These are phyloP conservation scores for Platycheirus rosarum DNA, from an alignment of 2,888 invertebrate species.

Conservation along the genomic window DNA sequence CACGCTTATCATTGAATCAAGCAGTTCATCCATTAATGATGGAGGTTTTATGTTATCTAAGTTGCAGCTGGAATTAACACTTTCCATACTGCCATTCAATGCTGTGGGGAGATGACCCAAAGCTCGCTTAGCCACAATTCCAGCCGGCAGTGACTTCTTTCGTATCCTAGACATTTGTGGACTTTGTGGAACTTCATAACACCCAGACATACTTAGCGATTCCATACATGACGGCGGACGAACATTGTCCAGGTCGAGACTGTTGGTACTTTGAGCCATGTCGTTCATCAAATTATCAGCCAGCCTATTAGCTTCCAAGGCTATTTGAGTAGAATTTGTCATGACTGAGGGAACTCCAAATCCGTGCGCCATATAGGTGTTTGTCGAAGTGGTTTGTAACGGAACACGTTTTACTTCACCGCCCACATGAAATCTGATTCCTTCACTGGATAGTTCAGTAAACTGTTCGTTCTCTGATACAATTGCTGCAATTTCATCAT, in stretches of 20 bases:
- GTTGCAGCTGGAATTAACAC: constrained; percentile 85
- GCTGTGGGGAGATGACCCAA: constrained; percentile 82
- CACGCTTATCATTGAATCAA: constrained; percentile 93
- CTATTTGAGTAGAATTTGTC: constrained; percentile 88
- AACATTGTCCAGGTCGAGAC: constrained; percentile 88
- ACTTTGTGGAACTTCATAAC: constrained; percentile 82
- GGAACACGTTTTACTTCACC: constrained; percentile 79
- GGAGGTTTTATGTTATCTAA: constrained; percentile 93
- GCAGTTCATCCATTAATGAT: constrained; percentile 89
- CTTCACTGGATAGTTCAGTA: constrained; percentile 59
- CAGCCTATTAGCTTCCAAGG: constrained; percentile 89
- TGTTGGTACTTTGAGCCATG: constrained; percentile 86
- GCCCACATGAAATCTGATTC: constrained; percentile 79
- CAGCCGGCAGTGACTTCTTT: constrained; percentile 88
- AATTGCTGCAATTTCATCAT: constrained; percentile 70
- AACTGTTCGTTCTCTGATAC: constrained; percentile 69
- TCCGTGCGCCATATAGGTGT: constrained; percentile 68
- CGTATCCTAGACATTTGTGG: constrained; percentile 82
- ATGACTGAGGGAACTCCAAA: constrained; percentile 84
- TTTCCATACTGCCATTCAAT: constrained; percentile 86
- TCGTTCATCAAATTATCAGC: constrained; percentile 83
- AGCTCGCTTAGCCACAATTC: constrained; percentile 88
- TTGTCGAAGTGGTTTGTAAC: constrained; percentile 65
- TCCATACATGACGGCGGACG: constrained; percentile 91
- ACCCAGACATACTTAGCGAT: constrained; percentile 85